phyloP scores from a whole-genome alignment of 2,113 vertebrate genomes.

The Lates calcarifer region DNA sequence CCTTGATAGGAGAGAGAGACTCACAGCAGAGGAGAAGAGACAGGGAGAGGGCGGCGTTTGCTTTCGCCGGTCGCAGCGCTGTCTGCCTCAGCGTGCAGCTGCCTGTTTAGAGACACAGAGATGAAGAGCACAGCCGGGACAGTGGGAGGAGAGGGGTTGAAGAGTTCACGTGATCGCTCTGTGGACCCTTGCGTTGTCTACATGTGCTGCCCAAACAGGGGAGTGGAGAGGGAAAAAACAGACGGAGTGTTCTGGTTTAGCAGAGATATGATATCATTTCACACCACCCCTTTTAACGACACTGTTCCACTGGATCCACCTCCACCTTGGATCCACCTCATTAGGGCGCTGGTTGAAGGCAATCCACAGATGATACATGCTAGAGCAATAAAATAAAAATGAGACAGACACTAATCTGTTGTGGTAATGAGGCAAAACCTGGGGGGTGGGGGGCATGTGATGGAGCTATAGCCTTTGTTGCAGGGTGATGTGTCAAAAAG shows the following conservation, averaged over 20 bases:
- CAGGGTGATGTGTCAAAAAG: background rate
- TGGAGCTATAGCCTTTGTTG: background rate
- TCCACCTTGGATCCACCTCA: constrained; percentile 1
- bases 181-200: constrained; percentile 13
- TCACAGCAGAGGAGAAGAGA: constrained; percentile 13
- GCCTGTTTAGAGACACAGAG: constrained; percentile 14
- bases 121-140: constrained; percentile 2
- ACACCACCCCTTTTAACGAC: background rate
- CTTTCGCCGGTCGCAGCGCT: constrained; percentile 6
- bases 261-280: background rate
- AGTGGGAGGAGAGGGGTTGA: constrained; percentile 27
- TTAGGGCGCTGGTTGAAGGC: background rate
- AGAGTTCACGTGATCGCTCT: constrained; percentile 31
- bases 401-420: background rate
- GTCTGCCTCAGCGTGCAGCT: constrained; percentile 33
- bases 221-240: background rate
- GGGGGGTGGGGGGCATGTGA: background rate
- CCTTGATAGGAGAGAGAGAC: background rate
- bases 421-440: constrained; percentile 5
- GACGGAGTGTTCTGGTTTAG: constrained; percentile 13
- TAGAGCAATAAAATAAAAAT: background rate
- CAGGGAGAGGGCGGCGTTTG: constrained; percentile 14
- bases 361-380: background rate
- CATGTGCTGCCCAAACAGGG: constrained; percentile 27
- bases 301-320: constrained; percentile 1